phyloP scores from a whole-genome alignment of 2,888 invertebrate genomes.

The Acleris cristana region DNA sequence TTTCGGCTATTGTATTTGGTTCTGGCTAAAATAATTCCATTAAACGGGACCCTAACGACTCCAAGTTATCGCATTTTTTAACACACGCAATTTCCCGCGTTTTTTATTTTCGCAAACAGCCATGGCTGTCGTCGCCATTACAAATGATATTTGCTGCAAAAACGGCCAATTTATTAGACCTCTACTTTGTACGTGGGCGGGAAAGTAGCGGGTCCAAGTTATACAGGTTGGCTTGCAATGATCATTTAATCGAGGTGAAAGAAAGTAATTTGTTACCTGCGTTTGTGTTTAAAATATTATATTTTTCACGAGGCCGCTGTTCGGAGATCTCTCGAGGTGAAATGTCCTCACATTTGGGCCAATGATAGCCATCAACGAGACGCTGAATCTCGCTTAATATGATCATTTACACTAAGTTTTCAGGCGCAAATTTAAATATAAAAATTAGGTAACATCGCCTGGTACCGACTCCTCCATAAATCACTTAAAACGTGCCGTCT shows the following conservation, averaged over 20 bases:
- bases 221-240: constrained; percentile 53
- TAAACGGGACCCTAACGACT: constrained; percentile 25
- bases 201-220: not conserved
- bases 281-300: constrained; percentile 37
- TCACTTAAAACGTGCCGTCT: no score
- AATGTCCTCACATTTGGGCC: constrained; percentile 2
- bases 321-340: constrained; percentile 5
- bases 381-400: constrained; percentile 3
- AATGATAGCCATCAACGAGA: not conserved
- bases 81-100: constrained; percentile 72
- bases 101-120: constrained; percentile 58
- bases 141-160: constrained; percentile 65
- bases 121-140: constrained; percentile 54
- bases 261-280: constrained; percentile 41
- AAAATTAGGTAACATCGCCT: no score
- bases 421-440: not conserved
- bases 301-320: constrained; percentile 47
- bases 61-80: constrained; percentile 53
- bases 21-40: not conserved
- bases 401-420: not conserved
- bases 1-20: no score
- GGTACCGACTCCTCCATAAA: no score
- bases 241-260: constrained; percentile 75
- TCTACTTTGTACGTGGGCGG: not conserved
- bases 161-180: constrained; percentile 21